Evolutionary conservation across 2,113 vertebrate species (phyloP).

Genomic region (Corythornis madagascariensis): DNA sequence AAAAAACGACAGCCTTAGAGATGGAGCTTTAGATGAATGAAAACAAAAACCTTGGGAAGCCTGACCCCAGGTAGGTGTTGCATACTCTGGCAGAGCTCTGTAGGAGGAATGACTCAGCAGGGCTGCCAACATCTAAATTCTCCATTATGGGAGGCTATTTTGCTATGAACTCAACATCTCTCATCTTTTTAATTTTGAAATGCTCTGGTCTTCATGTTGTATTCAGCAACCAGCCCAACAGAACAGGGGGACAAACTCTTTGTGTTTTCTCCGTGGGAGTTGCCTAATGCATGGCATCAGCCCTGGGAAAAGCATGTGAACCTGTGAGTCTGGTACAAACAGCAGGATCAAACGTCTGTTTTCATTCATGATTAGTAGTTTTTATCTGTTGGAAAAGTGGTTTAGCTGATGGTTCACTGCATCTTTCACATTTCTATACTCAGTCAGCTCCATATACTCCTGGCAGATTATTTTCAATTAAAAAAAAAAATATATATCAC

Average conservation of each 20-base stretch:
- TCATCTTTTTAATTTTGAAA: neutral
- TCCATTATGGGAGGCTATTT: neutral
- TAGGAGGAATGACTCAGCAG: neutral
- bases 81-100: neutral
- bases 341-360: neutral
- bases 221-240: neutral
- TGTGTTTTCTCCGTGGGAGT: neutral
- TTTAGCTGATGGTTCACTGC: neutral
- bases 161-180: neutral
- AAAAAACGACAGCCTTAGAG: neutral
- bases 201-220: neutral
- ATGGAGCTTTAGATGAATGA: neutral
- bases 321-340: accelerated
- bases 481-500: neutral
- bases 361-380: neutral
- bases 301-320: neutral
- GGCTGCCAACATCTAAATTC: neutral
- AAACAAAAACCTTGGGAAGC: neutral
- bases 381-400: neutral
- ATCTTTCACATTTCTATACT: neutral
- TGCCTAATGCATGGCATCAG: neutral
- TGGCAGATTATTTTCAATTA: neutral
- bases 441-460: neutral
- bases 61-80: neutral
- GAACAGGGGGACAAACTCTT: neutral